These are phyloP conservation scores for Bagarius yarrelli DNA, from an alignment of 2,113 vertebrate genomes.

Conservation along the genomic window DNA sequence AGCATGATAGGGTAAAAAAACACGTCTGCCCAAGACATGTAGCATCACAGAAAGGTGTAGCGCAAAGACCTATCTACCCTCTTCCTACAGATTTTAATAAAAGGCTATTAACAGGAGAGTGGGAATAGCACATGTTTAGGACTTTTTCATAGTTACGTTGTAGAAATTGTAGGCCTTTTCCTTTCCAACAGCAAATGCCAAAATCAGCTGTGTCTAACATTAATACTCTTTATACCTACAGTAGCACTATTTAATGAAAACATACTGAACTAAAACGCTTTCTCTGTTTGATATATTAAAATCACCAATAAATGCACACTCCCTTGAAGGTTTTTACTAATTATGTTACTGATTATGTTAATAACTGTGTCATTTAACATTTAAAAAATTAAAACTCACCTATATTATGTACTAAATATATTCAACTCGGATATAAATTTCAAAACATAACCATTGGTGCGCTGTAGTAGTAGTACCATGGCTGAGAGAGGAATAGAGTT, in stretches of 20 bases:
- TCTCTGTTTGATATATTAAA: no score
- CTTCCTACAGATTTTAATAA: background rate
- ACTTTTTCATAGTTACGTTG: background rate
- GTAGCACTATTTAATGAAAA: no score
- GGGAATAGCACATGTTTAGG: background rate
- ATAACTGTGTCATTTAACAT: no score
- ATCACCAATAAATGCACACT: no score
- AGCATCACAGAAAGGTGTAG: background rate
- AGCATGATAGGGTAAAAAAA: background rate
- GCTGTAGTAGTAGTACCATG: background rate
- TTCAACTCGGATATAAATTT: background rate
- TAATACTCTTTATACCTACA: no score
- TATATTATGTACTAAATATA: background rate
- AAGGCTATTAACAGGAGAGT: background rate
- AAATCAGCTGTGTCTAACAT: slow-evolving; percentile 8
- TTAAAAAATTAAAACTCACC: no score
- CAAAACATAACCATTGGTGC: background rate
- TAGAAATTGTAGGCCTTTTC: background rate
- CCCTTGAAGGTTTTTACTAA: no score
- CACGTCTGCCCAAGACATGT: background rate
- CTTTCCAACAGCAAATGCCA: background rate
- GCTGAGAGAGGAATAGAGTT: background rate
- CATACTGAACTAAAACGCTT: no score
- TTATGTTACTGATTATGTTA: no score
- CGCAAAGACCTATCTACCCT: background rate